These are phyloP conservation scores for Oligia fasciuncula DNA, from an alignment of 2,888 invertebrate species.

Conservation along the genomic window DNA sequence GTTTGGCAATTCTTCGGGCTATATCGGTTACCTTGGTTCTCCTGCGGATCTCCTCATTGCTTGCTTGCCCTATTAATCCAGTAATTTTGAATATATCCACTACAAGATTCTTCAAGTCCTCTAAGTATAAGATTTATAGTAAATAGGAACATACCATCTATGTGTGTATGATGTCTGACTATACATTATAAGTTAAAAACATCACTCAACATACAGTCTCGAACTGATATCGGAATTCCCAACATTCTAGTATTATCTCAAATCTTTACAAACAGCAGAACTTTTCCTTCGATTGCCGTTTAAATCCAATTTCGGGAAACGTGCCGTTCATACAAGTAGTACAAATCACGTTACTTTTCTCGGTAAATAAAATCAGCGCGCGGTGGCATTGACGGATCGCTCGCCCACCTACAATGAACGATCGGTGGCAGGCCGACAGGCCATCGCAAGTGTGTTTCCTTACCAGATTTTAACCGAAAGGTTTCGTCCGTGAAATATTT, in stretches of 20 bases:
- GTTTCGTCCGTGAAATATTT: slow-evolving; percentile 11
- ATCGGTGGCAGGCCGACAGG: slow-evolving; percentile 43
- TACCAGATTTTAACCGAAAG: slow-evolving; percentile 28
- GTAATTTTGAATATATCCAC: background rate
- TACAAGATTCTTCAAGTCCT: background rate
- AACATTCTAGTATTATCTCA: slow-evolving; percentile 6
- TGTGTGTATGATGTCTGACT: too few relatives aligned
- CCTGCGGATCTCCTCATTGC: too few relatives aligned
- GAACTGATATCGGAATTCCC: background rate
- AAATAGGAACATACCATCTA: background rate
- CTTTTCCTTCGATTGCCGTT: slow-evolving; percentile 36
- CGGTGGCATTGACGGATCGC: slow-evolving; percentile 61
- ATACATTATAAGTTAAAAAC: background rate
- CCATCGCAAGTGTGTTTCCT: slow-evolving; percentile 34
- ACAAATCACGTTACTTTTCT: slow-evolving; percentile 59
- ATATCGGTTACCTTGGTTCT: too few relatives aligned
- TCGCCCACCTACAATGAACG: slow-evolving; percentile 59
- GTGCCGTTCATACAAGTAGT: slow-evolving; percentile 46
- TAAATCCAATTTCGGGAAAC: slow-evolving; percentile 43
- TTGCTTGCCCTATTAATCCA: background rate
- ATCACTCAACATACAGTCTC: background rate
- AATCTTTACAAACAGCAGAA: slow-evolving; percentile 32
- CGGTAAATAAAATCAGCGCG: slow-evolving; percentile 61
- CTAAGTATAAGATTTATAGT: background rate
- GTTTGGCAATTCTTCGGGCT: too few relatives aligned